These are phyloP conservation scores for Acrossocheilus wenchowensis DNA, from an alignment of 2,797 vertebrate species.

Conservation along the genomic window DNA sequence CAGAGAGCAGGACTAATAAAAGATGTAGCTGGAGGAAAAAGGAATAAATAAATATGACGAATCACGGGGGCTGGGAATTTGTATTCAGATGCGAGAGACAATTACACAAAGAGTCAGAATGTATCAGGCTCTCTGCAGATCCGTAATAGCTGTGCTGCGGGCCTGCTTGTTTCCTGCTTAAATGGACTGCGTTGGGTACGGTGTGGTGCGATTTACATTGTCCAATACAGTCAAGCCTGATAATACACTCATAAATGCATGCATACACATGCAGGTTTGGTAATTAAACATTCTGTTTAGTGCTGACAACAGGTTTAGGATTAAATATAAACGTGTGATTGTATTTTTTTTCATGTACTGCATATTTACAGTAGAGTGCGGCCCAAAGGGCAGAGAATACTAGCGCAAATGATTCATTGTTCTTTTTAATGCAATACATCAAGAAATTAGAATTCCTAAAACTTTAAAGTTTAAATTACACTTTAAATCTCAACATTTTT, in stretches of 20 bases:
- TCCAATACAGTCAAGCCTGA: conserved; percentile 6
- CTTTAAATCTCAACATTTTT: too few species aligned
- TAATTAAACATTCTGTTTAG: not conserved
- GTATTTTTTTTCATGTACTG: not conserved
- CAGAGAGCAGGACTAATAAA: conserved; percentile 99
- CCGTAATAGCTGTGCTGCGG: conserved; percentile 82
- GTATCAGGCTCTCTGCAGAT: conserved; percentile 88
- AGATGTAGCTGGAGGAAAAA: conserved; percentile 96
- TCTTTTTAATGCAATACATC: not conserved
- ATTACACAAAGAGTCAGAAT: conserved; percentile 92
- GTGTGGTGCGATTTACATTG: conserved; percentile 57
- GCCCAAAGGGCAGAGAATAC: too few species aligned
- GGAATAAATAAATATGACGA: conserved; percentile 98
- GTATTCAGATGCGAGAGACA: conserved; percentile 92
- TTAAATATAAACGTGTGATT: not conserved
- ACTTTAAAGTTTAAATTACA: too few species aligned
- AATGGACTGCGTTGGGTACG: conserved; percentile 2
- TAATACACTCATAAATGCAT: not conserved
- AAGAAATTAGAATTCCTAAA: too few species aligned
- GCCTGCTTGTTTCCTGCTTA: conserved; percentile 54
- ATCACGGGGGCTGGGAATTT: conserved; percentile 91
- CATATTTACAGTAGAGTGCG: not conserved
- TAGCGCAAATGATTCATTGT: not conserved
- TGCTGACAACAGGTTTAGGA: not conserved
- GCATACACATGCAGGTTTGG: not conserved